Evolutionary conservation across 1,140 invertebrate genomes (phyloP).

Genomic region (Acromyrmex echinatior): DNA sequence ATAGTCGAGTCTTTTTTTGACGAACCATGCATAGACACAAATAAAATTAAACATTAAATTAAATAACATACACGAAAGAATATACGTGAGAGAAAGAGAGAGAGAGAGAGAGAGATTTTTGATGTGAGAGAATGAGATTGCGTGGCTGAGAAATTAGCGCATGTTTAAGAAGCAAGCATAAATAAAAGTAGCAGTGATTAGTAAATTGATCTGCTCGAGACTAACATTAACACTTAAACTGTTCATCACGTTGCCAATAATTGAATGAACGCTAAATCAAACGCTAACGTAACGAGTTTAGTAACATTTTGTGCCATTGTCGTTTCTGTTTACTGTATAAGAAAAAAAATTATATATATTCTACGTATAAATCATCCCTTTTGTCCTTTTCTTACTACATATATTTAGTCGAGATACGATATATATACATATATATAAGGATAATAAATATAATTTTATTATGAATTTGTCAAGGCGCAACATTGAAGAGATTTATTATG

Average conservation of each 20-base stretch:
- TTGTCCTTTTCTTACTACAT: slow-evolving; percentile 70
- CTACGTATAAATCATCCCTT: slow-evolving; percentile 50
- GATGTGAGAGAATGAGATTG: slow-evolving; percentile 62
- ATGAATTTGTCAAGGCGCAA: slow-evolving; percentile 54
- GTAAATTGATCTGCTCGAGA: slow-evolving; percentile 55
- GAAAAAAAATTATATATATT: slow-evolving; percentile 68
- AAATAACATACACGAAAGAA: slow-evolving; percentile 41
- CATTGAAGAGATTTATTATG: slow-evolving; percentile 42
- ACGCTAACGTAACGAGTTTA: slow-evolving; percentile 75
- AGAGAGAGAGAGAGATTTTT: slow-evolving; percentile 18
- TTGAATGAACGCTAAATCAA: slow-evolving; percentile 78
- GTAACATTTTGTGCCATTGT: slow-evolving; percentile 78
- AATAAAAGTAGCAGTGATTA: slow-evolving; percentile 65
- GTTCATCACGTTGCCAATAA: slow-evolving; percentile 78
- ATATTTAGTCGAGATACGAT: slow-evolving; percentile 47
- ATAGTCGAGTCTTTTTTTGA: slow-evolving; percentile 47
- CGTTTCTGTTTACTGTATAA: slow-evolving; percentile 74
- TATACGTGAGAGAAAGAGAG: slow-evolving; percentile 10
- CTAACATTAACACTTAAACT: slow-evolving; percentile 72
- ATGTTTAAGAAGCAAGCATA: slow-evolving; percentile 56
- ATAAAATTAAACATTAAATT: neutral
- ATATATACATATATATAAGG: neutral
- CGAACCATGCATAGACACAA: slow-evolving; percentile 41
- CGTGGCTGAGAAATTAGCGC: slow-evolving; percentile 52
- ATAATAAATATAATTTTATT: slow-evolving; percentile 58